Evolutionary conservation across 2,113 vertebrate genomes (phyloP), one percentile per base, ranked within the genome.

Genomic region (Colistium nudipinnis): DNA sequence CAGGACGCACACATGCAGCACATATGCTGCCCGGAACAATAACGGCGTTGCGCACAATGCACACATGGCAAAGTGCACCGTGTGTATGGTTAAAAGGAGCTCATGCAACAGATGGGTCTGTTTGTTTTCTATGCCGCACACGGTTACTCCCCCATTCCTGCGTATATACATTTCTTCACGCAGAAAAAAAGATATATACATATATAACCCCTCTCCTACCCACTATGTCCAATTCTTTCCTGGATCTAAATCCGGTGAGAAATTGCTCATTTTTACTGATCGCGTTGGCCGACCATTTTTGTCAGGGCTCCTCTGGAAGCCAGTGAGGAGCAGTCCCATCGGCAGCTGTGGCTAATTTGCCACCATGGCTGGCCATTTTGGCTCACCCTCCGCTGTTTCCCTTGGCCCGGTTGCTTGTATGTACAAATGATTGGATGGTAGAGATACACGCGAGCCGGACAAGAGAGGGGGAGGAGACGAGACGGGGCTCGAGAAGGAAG

Each of bases 301-400:
- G 89, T 92, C 93, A 84, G 91, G 87, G 77, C 74, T 89, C 39
- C 59, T 87, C 90, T 89, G 88, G 91, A 91, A 91, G 87, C 78
- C 74, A 43, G 76, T 59, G 61, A 86, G 77, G 71, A 80, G 81
- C 87, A 82, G 80, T 94, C 93, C 92, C 94, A 91, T 88, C 89
- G 95, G 94, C 94, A 96, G 95, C 94, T 95, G 95, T 80, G 91
- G 90, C 91, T 92, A 91, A 92, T 93, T 95, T 94, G 94, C 92
- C 78, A 86, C 93, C 90, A 93, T 91, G 86, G 91, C 93, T 88
- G 89, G 89, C 87, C 87, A 85, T 93, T 93, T 93, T 92, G 93
- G 93, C 89, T 94, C 89, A 84, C 88, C 83, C 90, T 75, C 78
- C 14, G 8, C 80, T 48, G 76, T 76, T 82, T 90, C 83, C 83